Evolutionary conservation across 2,797 vertebrate species (phyloP), one percentile per base, ranked within the genome.

Genomic region (Aplochiton taeniatus): DNA sequence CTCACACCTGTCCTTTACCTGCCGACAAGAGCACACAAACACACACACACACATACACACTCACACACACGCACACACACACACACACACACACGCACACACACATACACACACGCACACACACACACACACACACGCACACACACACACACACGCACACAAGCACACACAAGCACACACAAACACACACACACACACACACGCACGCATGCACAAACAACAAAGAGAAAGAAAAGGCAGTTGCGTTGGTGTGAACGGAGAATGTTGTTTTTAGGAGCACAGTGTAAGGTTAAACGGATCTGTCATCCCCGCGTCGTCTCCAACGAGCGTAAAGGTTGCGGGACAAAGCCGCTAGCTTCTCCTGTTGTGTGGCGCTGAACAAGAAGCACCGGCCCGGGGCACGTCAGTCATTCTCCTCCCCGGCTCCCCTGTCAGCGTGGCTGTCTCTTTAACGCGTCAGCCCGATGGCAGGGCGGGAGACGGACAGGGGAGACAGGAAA

Each of bases 121-220:
- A 51, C 44, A 66, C 17, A 66, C 57, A 31, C 10, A 61, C 57
- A 68, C 45, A 56, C 47, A 65, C 56, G 54, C 44, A 47, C 63
- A 65, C 13, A 20, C 18, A 54, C 49, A 63, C 57, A 17, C 20
- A 76, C 64, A 51, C 53, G 47, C 64, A 70, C 10, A 44, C n/a
- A n/a, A n/a, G n/a, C n/a, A n/a, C n/a, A n/a, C n/a, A n/a, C n/a
- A n/a, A n/a, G n/a, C n/a, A n/a, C n/a, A n/a, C n/a, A n/a, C n/a
- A n/a, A n/a, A n/a, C n/a, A n/a, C n/a, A n/a, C 47, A 48, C 18
- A 12, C 47, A 48, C 47, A 48, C 47, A 12, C 47, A 4, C 47
- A 48, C 47, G 12, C 9, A 48, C 47, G n/a, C n/a, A n/a, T n/a
- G n/a, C n/a, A n/a, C n/a, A n/a, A n/a, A 48, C 47, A 52, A 16